phyloP scores from a whole-genome alignment of 2,888 invertebrate species.

The Cephus pygmeus region DNA sequence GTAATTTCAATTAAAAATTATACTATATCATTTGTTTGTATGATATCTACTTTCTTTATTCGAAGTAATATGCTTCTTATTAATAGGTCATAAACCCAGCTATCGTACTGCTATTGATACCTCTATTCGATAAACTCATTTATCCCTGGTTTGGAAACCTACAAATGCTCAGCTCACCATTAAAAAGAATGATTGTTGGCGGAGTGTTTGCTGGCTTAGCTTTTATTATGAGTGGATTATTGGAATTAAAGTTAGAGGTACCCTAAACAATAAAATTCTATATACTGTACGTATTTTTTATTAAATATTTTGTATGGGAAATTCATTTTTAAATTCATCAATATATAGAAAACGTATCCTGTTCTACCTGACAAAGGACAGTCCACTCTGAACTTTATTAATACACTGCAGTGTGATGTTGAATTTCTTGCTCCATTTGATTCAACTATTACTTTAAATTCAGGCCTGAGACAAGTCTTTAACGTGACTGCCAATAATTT shows the following conservation, averaged over 20 bases:
- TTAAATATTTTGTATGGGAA: background rate
- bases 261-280: background rate
- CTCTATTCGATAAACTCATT: constrained; percentile 70
- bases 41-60: background rate
- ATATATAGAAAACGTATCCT: constrained; percentile 63
- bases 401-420: constrained; percentile 73
- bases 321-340: background rate
- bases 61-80: background rate
- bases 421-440: constrained; percentile 46
- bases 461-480: constrained; percentile 54
- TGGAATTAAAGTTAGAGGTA: constrained; percentile 72
- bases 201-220: constrained; percentile 75
- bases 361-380: constrained; percentile 58
- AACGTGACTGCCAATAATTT: constrained; percentile 57
- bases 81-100: constrained; percentile 78
- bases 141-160: constrained; percentile 69
- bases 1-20: background rate
- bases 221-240: constrained; percentile 73
- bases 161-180: constrained; percentile 68
- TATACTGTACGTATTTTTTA: background rate
- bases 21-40: background rate
- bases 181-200: constrained; percentile 82
- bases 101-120: constrained; percentile 78
- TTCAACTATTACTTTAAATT: constrained; percentile 38
- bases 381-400: constrained; percentile 73